Conservation (phyloP, 2,888 invertebrate species). For the Drosophila siamana region DNA sequence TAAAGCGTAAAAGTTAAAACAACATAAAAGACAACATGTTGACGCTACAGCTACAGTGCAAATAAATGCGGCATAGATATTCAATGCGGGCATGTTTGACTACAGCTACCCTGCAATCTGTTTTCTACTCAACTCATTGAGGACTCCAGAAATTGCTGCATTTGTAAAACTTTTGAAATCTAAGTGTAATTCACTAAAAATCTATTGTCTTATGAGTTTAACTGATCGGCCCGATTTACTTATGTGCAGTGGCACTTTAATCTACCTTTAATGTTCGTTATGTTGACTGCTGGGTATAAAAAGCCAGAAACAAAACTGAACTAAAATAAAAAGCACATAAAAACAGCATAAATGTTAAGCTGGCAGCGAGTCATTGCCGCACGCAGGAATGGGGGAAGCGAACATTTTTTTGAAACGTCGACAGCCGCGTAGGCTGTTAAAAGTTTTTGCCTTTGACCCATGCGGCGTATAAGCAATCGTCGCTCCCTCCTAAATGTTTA, state of each 20-base stretch:
- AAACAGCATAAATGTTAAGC: conserved; percentile 48
- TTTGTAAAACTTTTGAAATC: too few relatives aligned
- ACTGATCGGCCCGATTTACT: background rate
- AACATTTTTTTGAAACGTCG: conserved; percentile 23
- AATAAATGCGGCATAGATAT: conserved; percentile 34
- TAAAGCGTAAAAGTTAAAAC: conserved; percentile 62
- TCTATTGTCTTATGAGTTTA: background rate
- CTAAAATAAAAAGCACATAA: conserved; percentile 49
- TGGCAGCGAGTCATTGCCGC: conserved; percentile 10
- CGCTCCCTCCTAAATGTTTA: background rate
- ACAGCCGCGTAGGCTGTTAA: conserved; percentile 46
- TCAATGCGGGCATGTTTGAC: background rate
- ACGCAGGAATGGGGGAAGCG: background rate
- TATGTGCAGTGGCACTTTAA: conserved; percentile 3
- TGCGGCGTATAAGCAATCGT: conserved; percentile 33
- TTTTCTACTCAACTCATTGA: too few relatives aligned
- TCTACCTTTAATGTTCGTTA: conserved; percentile 5
- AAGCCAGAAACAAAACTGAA: conserved; percentile 30
- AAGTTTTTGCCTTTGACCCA: conserved; percentile 29
- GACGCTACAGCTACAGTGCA: conserved; percentile 38
- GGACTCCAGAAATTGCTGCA: too few relatives aligned
- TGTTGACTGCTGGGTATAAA: conserved; percentile 15
- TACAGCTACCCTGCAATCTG: conserved; percentile 1
- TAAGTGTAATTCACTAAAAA: too few relatives aligned
- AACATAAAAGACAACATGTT: conserved; percentile 56